A percentile compares a stretch with the other conserved stretches of the same genome.
Evolutionary conservation across 2,888 invertebrate genomes (phyloP).

Genomic region (Dynastes hyllus): DNA sequence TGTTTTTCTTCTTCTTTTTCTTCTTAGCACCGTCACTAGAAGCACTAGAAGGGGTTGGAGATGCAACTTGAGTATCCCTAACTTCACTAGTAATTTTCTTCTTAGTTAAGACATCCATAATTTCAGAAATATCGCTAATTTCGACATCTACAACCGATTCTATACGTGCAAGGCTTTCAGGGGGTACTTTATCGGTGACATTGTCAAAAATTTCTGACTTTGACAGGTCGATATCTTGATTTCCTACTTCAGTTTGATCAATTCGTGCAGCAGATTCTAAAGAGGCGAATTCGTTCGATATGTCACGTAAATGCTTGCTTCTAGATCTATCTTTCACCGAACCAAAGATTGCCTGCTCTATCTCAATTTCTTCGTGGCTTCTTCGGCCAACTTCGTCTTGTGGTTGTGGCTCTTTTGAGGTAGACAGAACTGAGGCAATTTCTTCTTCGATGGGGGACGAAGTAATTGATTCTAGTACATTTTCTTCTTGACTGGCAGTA

Average conservation of each 20-base stretch:
- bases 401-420: conserved; percentile 36
- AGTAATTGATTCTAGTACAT: no score
- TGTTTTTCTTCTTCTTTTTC: conserved; percentile 42
- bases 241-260: conserved; percentile 6
- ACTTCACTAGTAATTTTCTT: conserved; percentile 50
- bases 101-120: conserved; percentile 65
- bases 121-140: conserved; percentile 67
- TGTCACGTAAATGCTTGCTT: conserved; percentile 52
- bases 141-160: conserved; percentile 69
- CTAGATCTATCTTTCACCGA: conserved; percentile 75
- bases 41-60: conserved; percentile 45
- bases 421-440: not conserved
- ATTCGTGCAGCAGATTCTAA: conserved; percentile 17
- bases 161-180: conserved; percentile 60
- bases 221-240: conserved; percentile 35
- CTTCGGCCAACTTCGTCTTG: conserved; percentile 32
- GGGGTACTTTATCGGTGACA: conserved; percentile 58
- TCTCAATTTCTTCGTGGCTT: conserved; percentile 59
- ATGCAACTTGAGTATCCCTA: conserved; percentile 34
- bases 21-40: conserved; percentile 46
- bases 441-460: not conserved
- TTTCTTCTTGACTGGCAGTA: no score
- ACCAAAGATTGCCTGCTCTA: conserved; percentile 77
- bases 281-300: conserved; percentile 45
- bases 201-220: conserved; percentile 45